A percentile compares a stretch with the other conserved stretches of the same genome.
Conservation (phyloP, 2,888 invertebrate genomes). For the Leucoptera coffeella region DNA sequence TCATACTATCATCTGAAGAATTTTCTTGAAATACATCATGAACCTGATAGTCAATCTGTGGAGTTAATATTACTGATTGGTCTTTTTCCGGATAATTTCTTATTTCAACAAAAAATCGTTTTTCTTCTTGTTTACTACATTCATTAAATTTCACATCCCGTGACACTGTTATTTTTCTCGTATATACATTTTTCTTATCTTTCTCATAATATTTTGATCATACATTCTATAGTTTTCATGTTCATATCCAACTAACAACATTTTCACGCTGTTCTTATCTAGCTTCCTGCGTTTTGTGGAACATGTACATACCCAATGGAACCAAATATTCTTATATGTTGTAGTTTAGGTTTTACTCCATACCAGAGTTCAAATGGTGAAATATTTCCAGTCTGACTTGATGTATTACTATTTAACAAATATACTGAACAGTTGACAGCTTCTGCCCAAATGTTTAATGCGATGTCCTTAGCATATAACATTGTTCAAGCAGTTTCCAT, state of each 20-base stretch:
- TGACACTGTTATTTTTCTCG: too few relatives aligned
- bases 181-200: too few relatives aligned
- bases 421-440: background rate
- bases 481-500: slow-evolving; percentile 12
- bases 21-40: background rate
- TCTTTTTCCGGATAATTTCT: background rate
- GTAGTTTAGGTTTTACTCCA: background rate
- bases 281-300: slow-evolving; percentile 4
- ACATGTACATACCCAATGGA: background rate
- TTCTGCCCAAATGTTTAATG: slow-evolving; percentile 4
- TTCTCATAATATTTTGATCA: slow-evolving; percentile 1
- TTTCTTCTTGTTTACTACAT: background rate
- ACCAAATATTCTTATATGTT: background rate
- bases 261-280: slow-evolving; percentile 2
- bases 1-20: background rate
- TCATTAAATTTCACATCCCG: too few relatives aligned
- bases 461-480: slow-evolving; percentile 10
- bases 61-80: background rate
- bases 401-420: too few relatives aligned
- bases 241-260: slow-evolving; percentile 2
- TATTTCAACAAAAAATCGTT: background rate
- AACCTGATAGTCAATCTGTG: too few relatives aligned
- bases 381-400: background rate
- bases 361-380: background rate
- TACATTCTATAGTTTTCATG: slow-evolving; percentile 2